Evolutionary conservation across 2,888 invertebrate species (phyloP).

Genomic region (Trimorus sp.): DNA sequence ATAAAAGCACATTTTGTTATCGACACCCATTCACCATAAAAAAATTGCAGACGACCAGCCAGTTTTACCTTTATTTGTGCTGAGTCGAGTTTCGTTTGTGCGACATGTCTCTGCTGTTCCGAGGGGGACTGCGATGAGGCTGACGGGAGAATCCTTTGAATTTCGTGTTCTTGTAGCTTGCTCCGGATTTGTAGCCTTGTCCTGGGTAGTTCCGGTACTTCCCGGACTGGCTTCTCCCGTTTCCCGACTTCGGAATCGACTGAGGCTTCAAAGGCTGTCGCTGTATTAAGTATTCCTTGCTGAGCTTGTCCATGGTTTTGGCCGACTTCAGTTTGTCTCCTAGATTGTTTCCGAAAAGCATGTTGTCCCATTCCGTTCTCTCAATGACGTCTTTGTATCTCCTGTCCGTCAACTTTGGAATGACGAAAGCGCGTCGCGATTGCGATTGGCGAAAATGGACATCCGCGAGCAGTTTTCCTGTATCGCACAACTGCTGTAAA

Average conservation of each 20-base stretch:
- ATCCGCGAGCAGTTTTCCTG: conserved; percentile 22
- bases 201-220: conserved; percentile 9
- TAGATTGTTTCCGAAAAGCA: conserved; percentile 40
- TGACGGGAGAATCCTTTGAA: conserved; percentile 12
- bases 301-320: conserved; percentile 24
- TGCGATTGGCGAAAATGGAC: conserved; percentile 19
- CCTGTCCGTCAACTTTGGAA: conserved; percentile 33
- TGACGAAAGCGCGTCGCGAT: conserved; percentile 37
- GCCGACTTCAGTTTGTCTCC: conserved; percentile 35
- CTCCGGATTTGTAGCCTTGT: conserved; percentile 10
- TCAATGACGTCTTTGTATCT: conserved; percentile 35
- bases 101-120: background rate
- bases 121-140: background rate
- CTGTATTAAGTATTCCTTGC: conserved; percentile 27
- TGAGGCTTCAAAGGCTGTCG: background rate
- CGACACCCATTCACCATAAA: too few species aligned
- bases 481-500: conserved; percentile 5
- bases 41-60: background rate
- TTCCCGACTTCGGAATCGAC: conserved; percentile 9
- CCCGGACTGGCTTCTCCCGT: conserved; percentile 16
- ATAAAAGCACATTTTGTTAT: too few species aligned
- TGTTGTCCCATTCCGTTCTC: conserved; percentile 21
- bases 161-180: conserved; percentile 8
- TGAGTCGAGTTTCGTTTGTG: background rate
- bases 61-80: conserved; percentile 31